Evolutionary conservation across 2,797 vertebrate species (phyloP), one percentile per base, ranked within the genome.

Genomic region (Meda fulgida): DNA sequence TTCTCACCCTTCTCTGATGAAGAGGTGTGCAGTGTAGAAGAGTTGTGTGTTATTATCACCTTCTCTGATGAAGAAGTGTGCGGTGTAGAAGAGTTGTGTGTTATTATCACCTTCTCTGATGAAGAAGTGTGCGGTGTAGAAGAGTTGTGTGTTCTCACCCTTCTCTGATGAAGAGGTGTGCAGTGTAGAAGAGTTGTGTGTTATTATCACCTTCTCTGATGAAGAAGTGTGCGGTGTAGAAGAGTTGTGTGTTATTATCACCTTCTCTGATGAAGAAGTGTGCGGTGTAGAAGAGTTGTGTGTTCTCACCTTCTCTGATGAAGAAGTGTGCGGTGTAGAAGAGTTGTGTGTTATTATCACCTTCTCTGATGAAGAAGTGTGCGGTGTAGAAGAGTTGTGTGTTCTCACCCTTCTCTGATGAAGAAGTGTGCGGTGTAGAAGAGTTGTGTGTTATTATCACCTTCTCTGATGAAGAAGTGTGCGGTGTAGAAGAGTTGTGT

Each of bases 191-290:
- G 31, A 31, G 31, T 31, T 31, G 3, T 36, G 6, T 6, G 7
- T 5, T 7, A 6, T 36, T 5, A 31, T 31, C 31, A 4, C 36
- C 36, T 36, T 36, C 36, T 1, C 5, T 36, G 88, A 98, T 89
- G 3, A 99, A 97, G 93, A 99, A 99, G 0, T 97, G 90, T 1
- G 97, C 97, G 90, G 94, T 92, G 63, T 96, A 96, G 31, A 31
- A 31, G 31, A n/a, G n/a, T n/a, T n/a, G n/a, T n/a, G n/a, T n/a
- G n/a, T n/a, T n/a, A 31, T 31, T 31, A 31, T 31, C 31, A 4
- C 98, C 98, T 97, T 99, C 98, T 84, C 88, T 96, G 88, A 98
- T 89, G 3, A 99, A 97, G 93, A 99, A 99, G 0, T 97, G 90
- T 1, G 97, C 97, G 90, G 94, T 92, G 63, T 96, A 96, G 94